Evolutionary conservation across 2,113 vertebrate genomes (phyloP).

Genomic region (Chlorocebus sabaeus): DNA sequence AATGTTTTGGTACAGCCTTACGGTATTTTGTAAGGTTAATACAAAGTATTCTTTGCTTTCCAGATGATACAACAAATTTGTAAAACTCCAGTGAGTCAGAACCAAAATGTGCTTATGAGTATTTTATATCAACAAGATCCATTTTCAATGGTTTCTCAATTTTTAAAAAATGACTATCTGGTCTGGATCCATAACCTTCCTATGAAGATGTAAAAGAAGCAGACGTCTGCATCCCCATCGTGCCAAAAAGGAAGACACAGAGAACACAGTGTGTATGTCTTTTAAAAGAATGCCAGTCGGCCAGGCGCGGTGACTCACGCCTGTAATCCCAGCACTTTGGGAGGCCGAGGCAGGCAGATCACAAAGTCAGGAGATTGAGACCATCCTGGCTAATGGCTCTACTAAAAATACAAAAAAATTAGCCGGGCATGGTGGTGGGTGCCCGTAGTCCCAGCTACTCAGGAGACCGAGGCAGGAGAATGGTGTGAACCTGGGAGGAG

Average conservation of each 20-base stretch:
- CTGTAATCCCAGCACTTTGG: too few relatives aligned
- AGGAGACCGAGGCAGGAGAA: too few relatives aligned
- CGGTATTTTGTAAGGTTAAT: background rate
- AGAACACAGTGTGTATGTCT: background rate
- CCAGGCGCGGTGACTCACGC: accelerated
- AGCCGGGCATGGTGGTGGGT: too few relatives aligned
- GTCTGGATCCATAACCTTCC: background rate
- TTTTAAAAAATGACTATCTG: background rate
- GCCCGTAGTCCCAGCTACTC: too few relatives aligned
- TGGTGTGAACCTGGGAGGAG: too few relatives aligned
- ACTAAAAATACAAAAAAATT: too few relatives aligned
- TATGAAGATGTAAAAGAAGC: background rate
- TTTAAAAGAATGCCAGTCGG: background rate
- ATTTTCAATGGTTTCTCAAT: background rate
- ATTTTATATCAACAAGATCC: background rate
- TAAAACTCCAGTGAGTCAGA: background rate
- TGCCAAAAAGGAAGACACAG: background rate
- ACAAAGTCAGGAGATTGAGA: too few relatives aligned
- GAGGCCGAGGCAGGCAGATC: too few relatives aligned
- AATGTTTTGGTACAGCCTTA: background rate
- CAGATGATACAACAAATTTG: background rate
- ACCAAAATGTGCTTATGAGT: background rate
- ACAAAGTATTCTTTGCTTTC: slow-evolving; percentile 5
- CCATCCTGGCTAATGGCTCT: too few relatives aligned
- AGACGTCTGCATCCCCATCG: background rate